Evolutionary conservation across 2,797 vertebrate species (phyloP).

Genomic region (Passerculus sandwichensis): DNA sequence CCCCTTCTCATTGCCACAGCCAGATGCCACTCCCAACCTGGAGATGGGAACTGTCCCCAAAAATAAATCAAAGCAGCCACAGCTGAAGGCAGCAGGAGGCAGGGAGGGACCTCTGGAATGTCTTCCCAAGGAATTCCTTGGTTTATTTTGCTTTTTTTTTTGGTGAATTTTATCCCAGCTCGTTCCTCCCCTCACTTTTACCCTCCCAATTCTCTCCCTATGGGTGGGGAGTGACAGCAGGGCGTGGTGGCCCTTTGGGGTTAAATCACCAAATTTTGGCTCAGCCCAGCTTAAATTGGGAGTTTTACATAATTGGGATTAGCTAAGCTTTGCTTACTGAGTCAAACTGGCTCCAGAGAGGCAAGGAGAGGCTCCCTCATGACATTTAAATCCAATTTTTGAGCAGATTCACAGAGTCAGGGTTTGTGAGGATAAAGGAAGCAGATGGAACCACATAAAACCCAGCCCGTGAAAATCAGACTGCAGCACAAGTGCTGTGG

Average conservation of each 20-base stretch:
- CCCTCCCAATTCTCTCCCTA: not conserved
- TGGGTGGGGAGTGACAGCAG: not conserved
- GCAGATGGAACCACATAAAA: conserved; percentile 31
- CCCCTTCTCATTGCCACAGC: too few relatives aligned
- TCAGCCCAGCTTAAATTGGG: not conserved
- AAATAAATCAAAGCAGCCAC: too few relatives aligned
- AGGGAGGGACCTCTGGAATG: too few relatives aligned
- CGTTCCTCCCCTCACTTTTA: not conserved
- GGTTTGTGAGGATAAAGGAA: conserved; percentile 2
- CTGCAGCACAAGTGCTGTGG: conserved; percentile 8
- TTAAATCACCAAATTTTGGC: not conserved
- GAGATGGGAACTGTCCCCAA: too few relatives aligned
- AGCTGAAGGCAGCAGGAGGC: too few relatives aligned
- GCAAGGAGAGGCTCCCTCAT: not conserved
- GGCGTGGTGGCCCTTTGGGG: not conserved
- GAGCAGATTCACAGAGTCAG: not conserved
- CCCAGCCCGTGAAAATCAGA: not conserved
- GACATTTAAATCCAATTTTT: not conserved
- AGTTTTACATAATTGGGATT: not conserved
- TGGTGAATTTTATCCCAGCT: not conserved
- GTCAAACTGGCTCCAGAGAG: not conserved
- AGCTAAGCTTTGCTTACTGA: not conserved
- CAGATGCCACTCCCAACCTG: too few relatives aligned
- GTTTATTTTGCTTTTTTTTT: not conserved
- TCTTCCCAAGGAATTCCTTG: not conserved